Conservation (phyloP, 2,113 vertebrate genomes). For the Boulengeromyrus knoepffleri region DNA sequence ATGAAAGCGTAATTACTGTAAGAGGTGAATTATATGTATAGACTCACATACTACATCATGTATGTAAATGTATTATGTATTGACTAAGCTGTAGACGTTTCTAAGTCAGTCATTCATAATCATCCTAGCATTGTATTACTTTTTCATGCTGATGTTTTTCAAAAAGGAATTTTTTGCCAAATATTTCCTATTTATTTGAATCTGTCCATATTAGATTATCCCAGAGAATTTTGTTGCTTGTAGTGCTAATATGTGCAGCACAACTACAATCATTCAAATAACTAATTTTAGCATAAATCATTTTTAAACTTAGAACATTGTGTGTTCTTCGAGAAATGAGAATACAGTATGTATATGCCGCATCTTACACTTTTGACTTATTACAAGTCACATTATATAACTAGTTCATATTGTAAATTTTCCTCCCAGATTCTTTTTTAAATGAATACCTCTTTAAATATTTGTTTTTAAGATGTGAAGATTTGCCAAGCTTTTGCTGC, state of each 20-base stretch:
- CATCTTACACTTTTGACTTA: constrained; percentile 14
- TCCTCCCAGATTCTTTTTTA: constrained; percentile 6
- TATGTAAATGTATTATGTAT: constrained; percentile 68
- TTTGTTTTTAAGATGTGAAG: background rate
- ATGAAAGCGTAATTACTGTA: constrained; percentile 51
- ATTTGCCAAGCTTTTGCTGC: constrained; percentile 4
- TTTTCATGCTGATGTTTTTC: constrained; percentile 86
- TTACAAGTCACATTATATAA: constrained; percentile 13
- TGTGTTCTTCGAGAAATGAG: constrained; percentile 38
- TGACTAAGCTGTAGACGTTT: constrained; percentile 75
- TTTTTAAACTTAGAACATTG: constrained; percentile 79
- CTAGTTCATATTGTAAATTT: background rate
- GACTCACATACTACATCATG: constrained; percentile 72
- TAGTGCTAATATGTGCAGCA: constrained; percentile 86
- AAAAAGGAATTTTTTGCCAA: constrained; percentile 79
- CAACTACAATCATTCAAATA: constrained; percentile 94
- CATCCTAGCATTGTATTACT: constrained; percentile 78
- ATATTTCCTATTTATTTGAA: constrained; percentile 72
- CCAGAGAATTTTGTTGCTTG: constrained; percentile 72
- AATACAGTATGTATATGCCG: constrained; percentile 17
- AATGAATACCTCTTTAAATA: constrained; percentile 18
- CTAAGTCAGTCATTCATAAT: constrained; percentile 78
- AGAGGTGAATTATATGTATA: constrained; percentile 62
- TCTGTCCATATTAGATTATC: constrained; percentile 78
- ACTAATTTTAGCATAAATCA: constrained; percentile 99